These are phyloP conservation scores for Tor tambroides DNA, from an alignment of 2,113 vertebrate species.

Conservation along the genomic window DNA sequence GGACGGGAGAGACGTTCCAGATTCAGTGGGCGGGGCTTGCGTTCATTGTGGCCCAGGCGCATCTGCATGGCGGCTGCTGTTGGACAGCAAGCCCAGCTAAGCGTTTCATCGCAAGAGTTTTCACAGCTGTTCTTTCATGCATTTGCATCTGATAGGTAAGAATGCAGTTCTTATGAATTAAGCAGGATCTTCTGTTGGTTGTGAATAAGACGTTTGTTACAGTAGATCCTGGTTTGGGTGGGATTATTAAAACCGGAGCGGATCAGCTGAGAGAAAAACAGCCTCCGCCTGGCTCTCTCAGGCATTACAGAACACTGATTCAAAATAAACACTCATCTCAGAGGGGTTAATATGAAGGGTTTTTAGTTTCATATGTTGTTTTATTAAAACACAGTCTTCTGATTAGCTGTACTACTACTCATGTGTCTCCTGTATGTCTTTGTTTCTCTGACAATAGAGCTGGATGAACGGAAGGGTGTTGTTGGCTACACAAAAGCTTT, in stretches of 20 bases:
- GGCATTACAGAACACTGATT: neutral
- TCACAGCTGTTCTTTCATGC: neutral
- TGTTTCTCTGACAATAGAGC: constrained; percentile 10
- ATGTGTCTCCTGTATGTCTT: neutral
- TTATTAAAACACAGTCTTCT: neutral
- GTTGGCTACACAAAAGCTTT: neutral
- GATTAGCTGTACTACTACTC: neutral
- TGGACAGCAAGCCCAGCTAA: neutral
- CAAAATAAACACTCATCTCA: neutral
- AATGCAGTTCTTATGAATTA: too few species aligned
- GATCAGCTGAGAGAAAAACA: constrained; percentile 70
- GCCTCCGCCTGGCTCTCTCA: neutral
- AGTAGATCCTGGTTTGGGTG: constrained; percentile 71
- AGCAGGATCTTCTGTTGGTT: constrained; percentile 31
- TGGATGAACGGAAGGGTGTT: neutral
- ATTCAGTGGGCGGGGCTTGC: constrained; percentile 57
- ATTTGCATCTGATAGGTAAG: constrained; percentile 43
- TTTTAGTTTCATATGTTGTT: neutral
- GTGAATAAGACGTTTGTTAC: neutral
- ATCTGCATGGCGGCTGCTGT: constrained; percentile 63
- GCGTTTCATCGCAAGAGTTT: neutral
- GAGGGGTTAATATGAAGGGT: neutral
- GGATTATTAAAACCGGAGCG: constrained; percentile 70
- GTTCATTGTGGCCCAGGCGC: constrained; percentile 59
- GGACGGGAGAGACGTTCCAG: constrained; percentile 30